Percentiles rank a stretch among this genome's conserved stretches.
Conservation (phyloP, 1,140 invertebrate species). For the Caerostris darwini region DNA sequence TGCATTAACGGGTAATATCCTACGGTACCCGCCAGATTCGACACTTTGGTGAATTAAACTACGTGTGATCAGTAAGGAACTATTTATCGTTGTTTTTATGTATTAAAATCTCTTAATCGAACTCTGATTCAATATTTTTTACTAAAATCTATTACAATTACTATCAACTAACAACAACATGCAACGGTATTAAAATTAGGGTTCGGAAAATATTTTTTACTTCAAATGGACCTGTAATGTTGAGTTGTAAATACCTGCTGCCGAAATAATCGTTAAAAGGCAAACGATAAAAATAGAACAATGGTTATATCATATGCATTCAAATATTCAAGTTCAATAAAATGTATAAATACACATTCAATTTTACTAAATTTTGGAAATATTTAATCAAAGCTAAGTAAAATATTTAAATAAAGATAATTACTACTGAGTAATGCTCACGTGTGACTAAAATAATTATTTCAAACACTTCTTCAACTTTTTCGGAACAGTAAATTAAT, state of each 20-base stretch:
- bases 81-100: not conserved
- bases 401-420: too few relatives aligned
- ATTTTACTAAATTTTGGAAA: too few relatives aligned
- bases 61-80: conserved; percentile 33
- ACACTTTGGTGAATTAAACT: conserved; percentile 43
- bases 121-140: not conserved
- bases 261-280: not conserved
- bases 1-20: conserved; percentile 54
- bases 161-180: not conserved
- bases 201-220: conserved; percentile 14
- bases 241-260: not conserved
- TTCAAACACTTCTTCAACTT: too few relatives aligned
- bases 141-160: not conserved
- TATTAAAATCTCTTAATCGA: not conserved
- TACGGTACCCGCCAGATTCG: conserved; percentile 62
- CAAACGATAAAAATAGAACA: not conserved
- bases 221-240: not conserved
- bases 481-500: too few relatives aligned
- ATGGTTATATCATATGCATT: not conserved
- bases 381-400: too few relatives aligned
- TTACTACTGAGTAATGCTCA: too few relatives aligned
- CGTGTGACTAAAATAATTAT: too few relatives aligned
- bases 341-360: too few relatives aligned
- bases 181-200: not conserved
- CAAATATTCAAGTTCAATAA: too few relatives aligned